Conservation (phyloP, 2,888 invertebrate species). For the Chelonus formosanus region DNA sequence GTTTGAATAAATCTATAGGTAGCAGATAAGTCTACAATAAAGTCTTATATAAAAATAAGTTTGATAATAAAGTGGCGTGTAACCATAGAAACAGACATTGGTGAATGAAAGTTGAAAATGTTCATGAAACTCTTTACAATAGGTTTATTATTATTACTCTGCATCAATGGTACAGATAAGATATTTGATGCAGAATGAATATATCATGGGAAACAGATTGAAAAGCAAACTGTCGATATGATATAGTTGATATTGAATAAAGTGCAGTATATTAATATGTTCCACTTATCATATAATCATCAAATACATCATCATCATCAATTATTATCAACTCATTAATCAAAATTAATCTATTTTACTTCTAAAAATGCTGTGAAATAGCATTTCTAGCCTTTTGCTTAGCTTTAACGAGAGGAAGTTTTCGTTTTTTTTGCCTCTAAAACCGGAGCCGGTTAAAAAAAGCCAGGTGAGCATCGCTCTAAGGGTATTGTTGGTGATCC, state of each 20-base stretch:
- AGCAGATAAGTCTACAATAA: too few relatives aligned
- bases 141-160: conserved; percentile 33
- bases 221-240: background rate
- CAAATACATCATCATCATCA: too few relatives aligned
- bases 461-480: conserved; percentile 60
- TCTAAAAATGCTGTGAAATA: too few relatives aligned
- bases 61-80: conserved; percentile 7
- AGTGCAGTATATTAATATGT: conserved; percentile 7
- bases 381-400: too few relatives aligned
- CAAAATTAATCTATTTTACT: too few relatives aligned
- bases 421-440: conserved; percentile 21
- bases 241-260: conserved; percentile 11
- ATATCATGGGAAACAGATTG: conserved; percentile 21
- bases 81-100: conserved; percentile 2
- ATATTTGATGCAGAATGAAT: conserved; percentile 29
- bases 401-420: background rate
- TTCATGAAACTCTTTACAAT: conserved; percentile 42
- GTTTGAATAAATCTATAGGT: too few relatives aligned
- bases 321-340: too few relatives aligned
- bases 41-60: background rate
- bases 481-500: conserved; percentile 43
- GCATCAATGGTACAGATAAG: conserved; percentile 25
- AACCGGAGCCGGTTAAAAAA: conserved; percentile 37
- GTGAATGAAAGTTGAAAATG: conserved; percentile 25
- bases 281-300: background rate